Evolutionary conservation across 2,113 vertebrate genomes (phyloP), one percentile per base, ranked within the genome.

Genomic region (Podarcis raffonei): DNA sequence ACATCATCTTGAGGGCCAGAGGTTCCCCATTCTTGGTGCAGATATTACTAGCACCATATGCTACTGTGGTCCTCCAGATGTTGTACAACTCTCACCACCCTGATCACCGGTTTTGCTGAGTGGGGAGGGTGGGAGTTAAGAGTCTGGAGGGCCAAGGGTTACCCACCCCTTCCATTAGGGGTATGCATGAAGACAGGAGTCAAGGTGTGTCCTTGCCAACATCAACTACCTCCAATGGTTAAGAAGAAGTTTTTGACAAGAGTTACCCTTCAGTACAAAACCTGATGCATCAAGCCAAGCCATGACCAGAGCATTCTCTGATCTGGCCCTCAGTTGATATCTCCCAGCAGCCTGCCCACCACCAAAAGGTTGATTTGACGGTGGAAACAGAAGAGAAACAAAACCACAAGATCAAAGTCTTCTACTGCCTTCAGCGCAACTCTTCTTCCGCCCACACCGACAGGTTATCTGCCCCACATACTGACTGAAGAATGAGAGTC

Each of bases 251-350:
- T 68, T 39, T 62, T 62, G 27, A 90, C 86, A 91, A 93, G 90
- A 92, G 74, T 80, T 94, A 87, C 66, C 27, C 89, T 91, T 81
- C 89, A 83, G 75, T 85, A 39, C 53, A 30, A 92, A 85, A 85
- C 93, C 89, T 86, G 81, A 89, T 94, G 68, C 7, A 16, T 32
- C 80, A 81, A 81, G 91, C 91, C 93, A 93, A 92, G 90, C 92
- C 90, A 95, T 93, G 93, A 92, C 93, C 92, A 91, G 94, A 92
- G 94, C 48, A 94, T 93, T 94, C 94, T 92, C 90, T 94, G 93
- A 96, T 91, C 91, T 94, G 93, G 95, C 94, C 91, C 90, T 84
- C 92, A 91, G 87, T 90, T 92, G 93, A 93, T 90, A 92, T 90
- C 81, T 93, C 93, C 48, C 90, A 95, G 92, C 91, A 94, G 92